A percentile compares a stretch with the other conserved stretches of the same genome.
phyloP scores from a whole-genome alignment of 2,888 invertebrate species.

The Imbricaverruca yamaguchii region DNA sequence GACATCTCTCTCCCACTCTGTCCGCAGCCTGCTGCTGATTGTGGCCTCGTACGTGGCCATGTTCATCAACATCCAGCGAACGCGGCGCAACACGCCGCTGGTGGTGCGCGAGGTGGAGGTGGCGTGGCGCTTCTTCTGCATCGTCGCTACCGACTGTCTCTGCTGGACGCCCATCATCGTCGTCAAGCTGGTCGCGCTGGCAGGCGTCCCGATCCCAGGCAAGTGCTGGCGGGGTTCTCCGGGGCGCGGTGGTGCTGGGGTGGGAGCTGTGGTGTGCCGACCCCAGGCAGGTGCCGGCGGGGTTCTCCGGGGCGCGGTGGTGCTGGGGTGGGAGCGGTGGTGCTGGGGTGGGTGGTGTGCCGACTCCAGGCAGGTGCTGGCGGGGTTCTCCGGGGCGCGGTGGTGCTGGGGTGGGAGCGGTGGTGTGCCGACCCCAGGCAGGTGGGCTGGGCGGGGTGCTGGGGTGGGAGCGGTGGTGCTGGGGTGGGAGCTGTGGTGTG shows the following conservation, averaged over 20 bases:
- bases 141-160: constrained; percentile 59
- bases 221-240: constrained; percentile 34
- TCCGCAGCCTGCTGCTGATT: constrained; percentile 51
- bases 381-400: too few species aligned
- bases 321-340: too few species aligned
- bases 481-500: too few species aligned
- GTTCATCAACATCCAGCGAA: constrained; percentile 55
- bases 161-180: constrained; percentile 63
- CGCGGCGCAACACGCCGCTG: constrained; percentile 53
- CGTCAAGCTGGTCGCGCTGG: constrained; percentile 55
- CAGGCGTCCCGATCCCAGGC: constrained; percentile 51
- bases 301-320: too few species aligned
- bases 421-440: too few species aligned
- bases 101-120: constrained; percentile 54
- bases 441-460: too few species aligned
- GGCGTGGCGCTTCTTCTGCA: constrained; percentile 59
- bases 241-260: too few species aligned
- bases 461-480: too few species aligned
- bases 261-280: too few species aligned
- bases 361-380: constrained; percentile 10
- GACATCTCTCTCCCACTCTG: neutral
- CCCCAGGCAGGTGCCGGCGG: too few species aligned
- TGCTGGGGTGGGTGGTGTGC: too few species aligned
- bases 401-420: too few species aligned
- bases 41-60: constrained; percentile 54